Evolutionary conservation across 2,888 invertebrate species (phyloP).

Genomic region (Ceriagrion tenellum): DNA sequence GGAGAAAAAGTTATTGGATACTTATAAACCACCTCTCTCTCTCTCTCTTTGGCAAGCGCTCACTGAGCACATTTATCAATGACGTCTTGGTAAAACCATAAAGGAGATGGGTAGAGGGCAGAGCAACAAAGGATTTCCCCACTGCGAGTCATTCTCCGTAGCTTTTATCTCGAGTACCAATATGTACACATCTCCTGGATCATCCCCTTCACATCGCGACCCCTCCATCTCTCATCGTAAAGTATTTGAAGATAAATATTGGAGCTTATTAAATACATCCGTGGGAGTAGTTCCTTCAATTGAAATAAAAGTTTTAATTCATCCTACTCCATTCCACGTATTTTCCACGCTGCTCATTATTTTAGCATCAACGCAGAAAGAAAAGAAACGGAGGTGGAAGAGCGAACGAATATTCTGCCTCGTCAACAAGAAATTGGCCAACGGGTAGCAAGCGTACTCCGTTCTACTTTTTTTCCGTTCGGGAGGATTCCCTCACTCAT

Average conservation of each 20-base stretch:
- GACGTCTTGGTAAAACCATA: not conserved
- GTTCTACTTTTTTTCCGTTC: not conserved
- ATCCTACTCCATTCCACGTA: not conserved
- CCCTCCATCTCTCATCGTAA: not conserved
- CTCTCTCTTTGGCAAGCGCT: not conserved
- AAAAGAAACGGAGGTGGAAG: not conserved
- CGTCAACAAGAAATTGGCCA: not conserved
- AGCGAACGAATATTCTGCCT: not conserved
- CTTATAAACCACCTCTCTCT: not conserved
- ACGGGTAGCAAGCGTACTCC: not conserved
- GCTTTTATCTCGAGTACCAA: not conserved
- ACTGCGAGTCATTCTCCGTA: not conserved
- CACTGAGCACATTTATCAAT: not conserved
- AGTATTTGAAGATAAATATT: not conserved
- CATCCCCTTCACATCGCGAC: not conserved
- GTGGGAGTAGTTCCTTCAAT: not conserved
- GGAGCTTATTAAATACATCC: conserved; percentile 6
- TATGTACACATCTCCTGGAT: not conserved
- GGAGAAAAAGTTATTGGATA: not conserved
- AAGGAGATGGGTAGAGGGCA: not conserved
- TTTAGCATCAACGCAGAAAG: not conserved
- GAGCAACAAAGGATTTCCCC: not conserved
- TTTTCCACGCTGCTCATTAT: not conserved
- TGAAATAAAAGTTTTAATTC: not conserved
- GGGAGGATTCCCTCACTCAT: not conserved